Percentiles rank a stretch among this genome's conserved stretches.
Conservation (phyloP, 92 coral and sea anemone species). For the Chrysogorgia sp. region DNA sequence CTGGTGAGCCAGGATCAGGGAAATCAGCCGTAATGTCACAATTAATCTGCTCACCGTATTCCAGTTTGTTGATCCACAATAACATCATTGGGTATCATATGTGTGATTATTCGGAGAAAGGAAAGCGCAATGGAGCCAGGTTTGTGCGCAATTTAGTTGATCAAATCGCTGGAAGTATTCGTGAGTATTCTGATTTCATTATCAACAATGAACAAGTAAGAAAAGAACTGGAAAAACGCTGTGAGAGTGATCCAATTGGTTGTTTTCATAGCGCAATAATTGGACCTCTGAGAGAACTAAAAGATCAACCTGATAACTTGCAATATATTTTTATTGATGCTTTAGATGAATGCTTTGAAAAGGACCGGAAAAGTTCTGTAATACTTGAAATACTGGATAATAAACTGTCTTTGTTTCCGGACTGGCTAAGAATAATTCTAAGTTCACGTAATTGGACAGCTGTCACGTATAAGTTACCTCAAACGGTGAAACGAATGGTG, state of each 20-base stretch:
- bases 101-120: constrained; percentile 73
- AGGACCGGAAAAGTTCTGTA: constrained; percentile 25
- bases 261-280: constrained; percentile 76
- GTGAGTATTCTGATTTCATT: constrained; percentile 55
- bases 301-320: not conserved
- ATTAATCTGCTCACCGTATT: constrained; percentile 73
- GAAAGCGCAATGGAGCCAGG: constrained; percentile 69
- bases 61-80: constrained; percentile 65
- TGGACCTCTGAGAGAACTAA: constrained; percentile 63
- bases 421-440: constrained; percentile 61
- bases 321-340: constrained; percentile 71
- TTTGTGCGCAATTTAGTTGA: constrained; percentile 84
- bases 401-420: constrained; percentile 55
- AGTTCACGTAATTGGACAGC: constrained; percentile 66
- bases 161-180: constrained; percentile 67
- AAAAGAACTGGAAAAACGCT: constrained; percentile 39
- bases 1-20: constrained; percentile 80
- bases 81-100: constrained; percentile 81
- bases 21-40: constrained; percentile 82
- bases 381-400: constrained; percentile 56
- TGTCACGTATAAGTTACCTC: constrained; percentile 19
- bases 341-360: constrained; percentile 70
- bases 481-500: not conserved
- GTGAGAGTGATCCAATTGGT: constrained; percentile 57
- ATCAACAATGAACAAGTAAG: constrained; percentile 50